A percentile compares a stretch with the other conserved stretches of the same genome.
These are phyloP conservation scores for Stramonita haemastoma DNA, from an alignment of 2,888 invertebrate species.

Conservation along the genomic window DNA sequence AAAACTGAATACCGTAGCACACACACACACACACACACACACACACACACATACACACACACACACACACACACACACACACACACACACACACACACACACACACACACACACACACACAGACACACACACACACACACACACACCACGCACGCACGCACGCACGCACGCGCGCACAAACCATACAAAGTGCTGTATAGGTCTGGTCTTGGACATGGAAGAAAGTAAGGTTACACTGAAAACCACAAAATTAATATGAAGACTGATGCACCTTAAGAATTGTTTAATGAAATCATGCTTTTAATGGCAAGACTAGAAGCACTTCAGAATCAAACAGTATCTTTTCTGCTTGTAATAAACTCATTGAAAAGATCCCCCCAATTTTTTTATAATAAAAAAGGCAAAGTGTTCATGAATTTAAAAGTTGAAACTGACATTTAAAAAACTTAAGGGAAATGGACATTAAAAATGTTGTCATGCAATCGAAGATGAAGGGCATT, in stretches of 20 bases:
- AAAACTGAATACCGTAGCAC: neutral
- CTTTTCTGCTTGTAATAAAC: too few species aligned
- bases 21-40: neutral
- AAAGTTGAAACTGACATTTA: too few species aligned
- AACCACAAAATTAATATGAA: neutral
- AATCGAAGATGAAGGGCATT: too few species aligned
- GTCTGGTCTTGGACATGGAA: neutral
- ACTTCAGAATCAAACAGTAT: too few species aligned
- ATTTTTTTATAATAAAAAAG: too few species aligned
- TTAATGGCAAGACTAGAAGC: neutral
- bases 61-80: constrained; percentile 27
- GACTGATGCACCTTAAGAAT: neutral
- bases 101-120: constrained; percentile 16
- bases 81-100: constrained; percentile 37
- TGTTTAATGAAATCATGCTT: neutral
- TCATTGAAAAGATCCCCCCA: too few species aligned
- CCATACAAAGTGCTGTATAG: too few species aligned
- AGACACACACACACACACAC: neutral
- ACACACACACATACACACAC: constrained; percentile 20
- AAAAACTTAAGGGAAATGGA: too few species aligned
- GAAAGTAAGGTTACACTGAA: neutral
- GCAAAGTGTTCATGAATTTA: too few species aligned
- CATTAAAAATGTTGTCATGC: too few species aligned
- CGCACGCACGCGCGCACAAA: neutral
- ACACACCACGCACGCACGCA: constrained; percentile 3